These are phyloP conservation scores for Dissostichus mawsoni DNA, from an alignment of 2,113 vertebrate species.

Conservation along the genomic window DNA sequence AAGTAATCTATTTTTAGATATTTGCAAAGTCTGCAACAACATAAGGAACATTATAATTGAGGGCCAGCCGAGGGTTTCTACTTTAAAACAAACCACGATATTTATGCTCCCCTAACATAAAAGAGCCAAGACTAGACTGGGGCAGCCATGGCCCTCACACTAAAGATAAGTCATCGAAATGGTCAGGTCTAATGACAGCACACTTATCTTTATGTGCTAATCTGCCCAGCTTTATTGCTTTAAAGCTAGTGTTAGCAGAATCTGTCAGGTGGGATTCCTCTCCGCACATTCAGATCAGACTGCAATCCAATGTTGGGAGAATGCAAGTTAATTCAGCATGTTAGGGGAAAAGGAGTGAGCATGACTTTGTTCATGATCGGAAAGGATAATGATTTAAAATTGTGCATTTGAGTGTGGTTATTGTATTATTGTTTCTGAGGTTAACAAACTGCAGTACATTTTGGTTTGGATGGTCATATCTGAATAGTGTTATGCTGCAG, in stretches of 20 bases:
- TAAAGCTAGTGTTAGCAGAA: slow-evolving; percentile 41
- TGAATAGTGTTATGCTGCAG: background rate
- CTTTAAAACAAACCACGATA: slow-evolving; percentile 26
- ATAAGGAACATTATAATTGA: slow-evolving; percentile 20
- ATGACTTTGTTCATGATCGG: slow-evolving; percentile 22
- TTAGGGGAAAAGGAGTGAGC: background rate
- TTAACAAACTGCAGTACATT: background rate
- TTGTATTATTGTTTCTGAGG: slow-evolving; percentile 10
- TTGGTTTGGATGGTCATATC: background rate
- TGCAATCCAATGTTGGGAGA: slow-evolving; percentile 35
- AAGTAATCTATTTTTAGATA: background rate
- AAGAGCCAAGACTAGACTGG: slow-evolving; percentile 37
- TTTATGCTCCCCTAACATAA: slow-evolving; percentile 33
- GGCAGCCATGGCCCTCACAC: slow-evolving; percentile 39
- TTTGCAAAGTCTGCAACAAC: slow-evolving; percentile 13
- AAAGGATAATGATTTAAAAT: slow-evolving; percentile 38
- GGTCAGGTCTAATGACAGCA: slow-evolving; percentile 56
- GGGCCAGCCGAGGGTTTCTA: slow-evolving; percentile 6
- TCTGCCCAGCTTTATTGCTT: slow-evolving; percentile 57
- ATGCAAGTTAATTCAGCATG: slow-evolving; percentile 38
- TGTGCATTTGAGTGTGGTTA: background rate
- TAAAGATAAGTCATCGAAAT: slow-evolving; percentile 56
- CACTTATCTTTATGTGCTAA: slow-evolving; percentile 69
- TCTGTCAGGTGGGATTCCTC: slow-evolving; percentile 42
- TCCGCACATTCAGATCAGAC: slow-evolving; percentile 39